Percentiles rank a stretch among this genome's conserved stretches.
Conservation (phyloP, 1,140 invertebrate genomes). For the Brachionus paranguensis region DNA sequence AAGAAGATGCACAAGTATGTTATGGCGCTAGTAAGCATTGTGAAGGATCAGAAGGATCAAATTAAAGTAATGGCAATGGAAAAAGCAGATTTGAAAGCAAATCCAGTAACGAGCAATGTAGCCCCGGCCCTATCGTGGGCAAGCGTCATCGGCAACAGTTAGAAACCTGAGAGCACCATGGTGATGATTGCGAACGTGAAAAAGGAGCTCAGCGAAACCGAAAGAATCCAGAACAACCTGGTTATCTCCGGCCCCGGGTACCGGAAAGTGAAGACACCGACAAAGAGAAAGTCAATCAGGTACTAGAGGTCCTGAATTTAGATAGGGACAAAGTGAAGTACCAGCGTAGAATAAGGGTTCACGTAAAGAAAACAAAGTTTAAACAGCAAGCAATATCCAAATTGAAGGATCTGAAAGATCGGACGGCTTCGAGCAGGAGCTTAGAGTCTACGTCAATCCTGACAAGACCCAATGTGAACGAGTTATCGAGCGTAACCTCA, state of each 20-base stretch:
- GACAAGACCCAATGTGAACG: background rate
- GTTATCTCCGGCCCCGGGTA: background rate
- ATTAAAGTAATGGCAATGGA: too few species aligned
- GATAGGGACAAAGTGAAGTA: background rate
- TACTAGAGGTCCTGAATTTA: background rate
- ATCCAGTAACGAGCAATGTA: too few species aligned
- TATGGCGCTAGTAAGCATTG: too few species aligned
- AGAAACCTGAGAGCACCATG: background rate
- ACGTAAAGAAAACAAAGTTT: background rate
- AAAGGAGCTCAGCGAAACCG: background rate
- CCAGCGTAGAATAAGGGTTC: background rate
- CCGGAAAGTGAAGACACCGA: background rate
- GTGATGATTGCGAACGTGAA: background rate
- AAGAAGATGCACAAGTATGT: background rate
- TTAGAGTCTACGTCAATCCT: background rate
- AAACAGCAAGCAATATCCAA: background rate
- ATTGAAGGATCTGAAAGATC: background rate
- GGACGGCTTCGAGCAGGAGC: background rate
- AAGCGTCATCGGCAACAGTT: background rate
- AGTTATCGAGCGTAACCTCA: background rate
- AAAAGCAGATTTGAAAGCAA: too few species aligned
- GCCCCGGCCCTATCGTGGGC: background rate
- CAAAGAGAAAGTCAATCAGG: background rate
- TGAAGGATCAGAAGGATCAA: too few species aligned
- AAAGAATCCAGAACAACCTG: background rate